Evolutionary conservation across 2,113 vertebrate species (phyloP).

Genomic region (Pseudorectes ferrugineus): DNA sequence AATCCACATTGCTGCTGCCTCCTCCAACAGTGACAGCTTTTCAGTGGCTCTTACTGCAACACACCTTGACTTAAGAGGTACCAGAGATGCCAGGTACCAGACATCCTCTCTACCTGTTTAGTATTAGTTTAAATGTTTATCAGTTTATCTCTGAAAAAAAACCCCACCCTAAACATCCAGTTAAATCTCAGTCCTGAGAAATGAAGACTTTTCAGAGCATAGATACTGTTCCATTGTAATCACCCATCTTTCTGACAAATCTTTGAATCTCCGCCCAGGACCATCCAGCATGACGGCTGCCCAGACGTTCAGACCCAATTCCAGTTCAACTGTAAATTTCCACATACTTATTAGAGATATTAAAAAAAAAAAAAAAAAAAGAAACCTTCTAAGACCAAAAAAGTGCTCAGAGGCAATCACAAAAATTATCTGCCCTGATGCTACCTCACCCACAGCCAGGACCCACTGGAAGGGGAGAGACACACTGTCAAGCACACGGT

Average conservation of each 20-base stretch:
- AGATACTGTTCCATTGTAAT: not conserved
- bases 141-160: not conserved
- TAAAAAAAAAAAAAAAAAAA: not conserved
- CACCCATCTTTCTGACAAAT: not conserved
- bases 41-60: not conserved
- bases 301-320: not conserved
- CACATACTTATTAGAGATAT: not conserved
- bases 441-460: not conserved
- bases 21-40: not conserved
- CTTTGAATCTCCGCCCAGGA: not conserved
- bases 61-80: not conserved
- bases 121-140: not conserved
- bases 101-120: not conserved
- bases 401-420: not conserved
- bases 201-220: not conserved
- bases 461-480: not conserved
- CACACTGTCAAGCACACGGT: not conserved
- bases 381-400: not conserved
- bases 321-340: not conserved
- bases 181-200: not conserved
- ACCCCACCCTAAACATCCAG: accelerated
- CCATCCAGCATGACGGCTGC: accelerated
- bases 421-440: not conserved
- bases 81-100: not conserved
- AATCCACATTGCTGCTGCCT: not conserved